These are phyloP conservation scores for Vespertilio murinus DNA, from an alignment of 2,797 vertebrate genomes.

Conservation along the genomic window DNA sequence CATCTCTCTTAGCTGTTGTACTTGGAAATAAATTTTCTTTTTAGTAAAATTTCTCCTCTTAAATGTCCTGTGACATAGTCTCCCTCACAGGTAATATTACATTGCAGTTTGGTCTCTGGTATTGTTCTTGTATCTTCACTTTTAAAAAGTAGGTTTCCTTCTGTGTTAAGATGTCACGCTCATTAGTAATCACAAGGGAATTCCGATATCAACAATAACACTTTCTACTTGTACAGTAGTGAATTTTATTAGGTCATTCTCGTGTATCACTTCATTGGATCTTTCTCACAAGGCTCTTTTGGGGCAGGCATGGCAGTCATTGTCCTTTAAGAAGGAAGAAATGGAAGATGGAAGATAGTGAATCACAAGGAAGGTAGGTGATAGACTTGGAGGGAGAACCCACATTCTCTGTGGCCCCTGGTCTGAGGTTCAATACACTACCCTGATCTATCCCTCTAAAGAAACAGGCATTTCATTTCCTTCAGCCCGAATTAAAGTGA, in stretches of 20 bases:
- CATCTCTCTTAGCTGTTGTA: background rate
- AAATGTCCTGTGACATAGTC: background rate
- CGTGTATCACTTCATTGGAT: background rate
- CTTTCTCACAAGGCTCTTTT: background rate
- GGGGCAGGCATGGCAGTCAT: background rate
- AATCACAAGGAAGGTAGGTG: background rate
- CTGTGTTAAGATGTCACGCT: background rate
- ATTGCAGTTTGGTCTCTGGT: background rate
- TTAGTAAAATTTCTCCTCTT: background rate
- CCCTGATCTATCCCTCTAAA: background rate
- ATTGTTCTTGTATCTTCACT: background rate
- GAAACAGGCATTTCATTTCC: background rate
- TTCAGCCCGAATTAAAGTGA: background rate
- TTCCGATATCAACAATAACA: background rate
- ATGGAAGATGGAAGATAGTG: background rate
- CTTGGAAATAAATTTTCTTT: background rate
- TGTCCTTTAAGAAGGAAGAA: background rate
- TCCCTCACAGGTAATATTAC: background rate
- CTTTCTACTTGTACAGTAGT: background rate
- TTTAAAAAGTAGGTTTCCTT: background rate
- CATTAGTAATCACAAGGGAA: background rate
- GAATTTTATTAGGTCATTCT: background rate
- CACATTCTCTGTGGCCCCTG: fast-evolving
- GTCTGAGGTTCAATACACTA: background rate
- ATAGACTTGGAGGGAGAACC: background rate